Evolutionary conservation across 2,888 invertebrate genomes (phyloP).

Genomic region (Melanargia galathea): DNA sequence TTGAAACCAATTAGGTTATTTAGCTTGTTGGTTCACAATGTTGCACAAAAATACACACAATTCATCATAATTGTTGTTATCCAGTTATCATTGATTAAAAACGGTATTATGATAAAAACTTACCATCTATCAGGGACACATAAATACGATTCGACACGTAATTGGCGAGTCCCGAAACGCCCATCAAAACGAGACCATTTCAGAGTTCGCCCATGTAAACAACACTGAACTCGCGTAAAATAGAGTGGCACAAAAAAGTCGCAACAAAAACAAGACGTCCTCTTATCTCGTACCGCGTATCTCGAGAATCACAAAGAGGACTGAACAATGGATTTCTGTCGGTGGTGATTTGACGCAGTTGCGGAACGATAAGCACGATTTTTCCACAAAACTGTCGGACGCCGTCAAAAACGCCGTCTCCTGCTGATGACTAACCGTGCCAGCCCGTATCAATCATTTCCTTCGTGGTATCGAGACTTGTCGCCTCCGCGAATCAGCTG

Average conservation of each 20-base stretch:
- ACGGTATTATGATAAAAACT: conserved; percentile 43
- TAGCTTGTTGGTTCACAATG: neutral
- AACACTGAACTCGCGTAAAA: conserved; percentile 47
- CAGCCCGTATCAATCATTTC: conserved; percentile 68
- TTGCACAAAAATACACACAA: neutral
- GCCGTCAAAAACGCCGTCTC: conserved; percentile 63
- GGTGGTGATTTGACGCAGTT: conserved; percentile 58
- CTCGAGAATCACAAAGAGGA: conserved; percentile 74
- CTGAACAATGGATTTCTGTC: conserved; percentile 66
- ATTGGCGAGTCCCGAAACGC: conserved; percentile 33
- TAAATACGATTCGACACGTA: conserved; percentile 67
- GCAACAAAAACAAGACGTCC: conserved; percentile 69
- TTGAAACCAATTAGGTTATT: conserved; percentile 1
- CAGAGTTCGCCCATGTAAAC: conserved; percentile 24
- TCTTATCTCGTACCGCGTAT: conserved; percentile 65
- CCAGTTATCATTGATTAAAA: conserved; percentile 14
- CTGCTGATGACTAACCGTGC: conserved; percentile 76
- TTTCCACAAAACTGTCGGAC: conserved; percentile 55
- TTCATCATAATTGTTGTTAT: conserved; percentile 8
- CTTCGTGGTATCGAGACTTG: conserved; percentile 59
- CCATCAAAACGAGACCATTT: conserved; percentile 19
- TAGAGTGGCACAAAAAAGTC: conserved; percentile 53
- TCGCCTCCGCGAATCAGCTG: conserved; percentile 79
- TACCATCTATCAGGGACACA: conserved; percentile 58
- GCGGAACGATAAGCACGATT: conserved; percentile 53